Percentiles rank a stretch among this genome's conserved stretches.
phyloP scores from a whole-genome alignment of 2,113 vertebrate genomes.

The Lophura nycthemera region DNA sequence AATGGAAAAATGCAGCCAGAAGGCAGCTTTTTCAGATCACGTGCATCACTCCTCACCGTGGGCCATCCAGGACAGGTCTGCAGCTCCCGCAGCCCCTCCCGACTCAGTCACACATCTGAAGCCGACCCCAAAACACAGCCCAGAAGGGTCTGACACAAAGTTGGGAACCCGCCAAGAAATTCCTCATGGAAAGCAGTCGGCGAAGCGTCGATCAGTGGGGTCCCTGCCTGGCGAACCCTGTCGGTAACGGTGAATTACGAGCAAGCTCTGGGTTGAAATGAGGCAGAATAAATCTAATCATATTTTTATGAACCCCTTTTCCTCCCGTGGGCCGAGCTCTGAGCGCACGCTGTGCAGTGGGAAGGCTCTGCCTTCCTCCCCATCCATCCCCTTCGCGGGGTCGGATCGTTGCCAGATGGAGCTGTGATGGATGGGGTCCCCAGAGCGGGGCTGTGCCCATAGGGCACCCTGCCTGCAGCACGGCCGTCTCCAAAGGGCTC shows the following conservation, averaged over 20 bases:
- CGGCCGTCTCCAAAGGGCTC: neutral
- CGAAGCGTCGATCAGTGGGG: neutral
- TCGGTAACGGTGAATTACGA: constrained; percentile 27
- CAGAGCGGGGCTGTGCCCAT: neutral
- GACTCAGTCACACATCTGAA: neutral
- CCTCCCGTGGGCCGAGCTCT: neutral
- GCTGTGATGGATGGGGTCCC: neutral
- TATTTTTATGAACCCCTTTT: neutral
- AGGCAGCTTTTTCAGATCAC: neutral
- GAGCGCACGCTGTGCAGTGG: neutral
- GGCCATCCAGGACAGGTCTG: neutral
- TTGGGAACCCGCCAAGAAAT: constrained; percentile 48
- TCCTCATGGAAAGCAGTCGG: constrained; percentile 42
- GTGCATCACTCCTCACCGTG: neutral
- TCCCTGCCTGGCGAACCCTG: neutral
- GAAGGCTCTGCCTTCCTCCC: neutral
- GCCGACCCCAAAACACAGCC: neutral
- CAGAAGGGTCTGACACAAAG: neutral
- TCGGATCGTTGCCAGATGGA: neutral
- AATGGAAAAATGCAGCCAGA: neutral
- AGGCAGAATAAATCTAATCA: constrained; percentile 33
- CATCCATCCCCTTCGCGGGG: neutral
- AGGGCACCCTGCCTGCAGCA: neutral
- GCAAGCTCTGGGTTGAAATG: neutral
- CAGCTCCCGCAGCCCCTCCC: neutral